Evolutionary conservation across 2,888 invertebrate species (phyloP), one percentile per base, ranked within the genome.

Genomic region (Ctenicera cuprea): DNA sequence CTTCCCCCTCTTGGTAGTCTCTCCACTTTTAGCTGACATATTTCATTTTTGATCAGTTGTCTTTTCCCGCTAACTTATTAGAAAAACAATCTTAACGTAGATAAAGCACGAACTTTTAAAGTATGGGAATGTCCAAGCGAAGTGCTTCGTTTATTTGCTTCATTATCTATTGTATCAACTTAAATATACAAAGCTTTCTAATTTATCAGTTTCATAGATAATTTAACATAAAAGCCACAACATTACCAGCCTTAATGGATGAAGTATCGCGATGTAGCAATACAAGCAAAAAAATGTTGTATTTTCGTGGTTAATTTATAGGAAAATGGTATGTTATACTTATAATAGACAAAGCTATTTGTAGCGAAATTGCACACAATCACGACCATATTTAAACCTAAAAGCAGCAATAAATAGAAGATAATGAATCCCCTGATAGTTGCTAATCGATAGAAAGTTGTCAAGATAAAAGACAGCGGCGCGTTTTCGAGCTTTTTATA

Each of bases 401-500:
- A 38, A 59, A 20, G 22, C 45, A 30, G 62, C 26, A 62, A 62
- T 62, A 22, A n/a, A 45, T n/a, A 22, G 1, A 26, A 41, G 22
- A 41, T 22, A 61, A 41, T 41, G 12, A 61, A 61, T 61, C 38
- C 30, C 38, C 59, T 33, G 59, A 62, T 62, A 62, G 45, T 26
- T 30, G 30, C n/a, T 62, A 62, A 62, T 62, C 62, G 62, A 43
- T 62, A 62, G 45, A 62, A 26, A 45, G 22, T 43, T 26, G 41
- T 26, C 30, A 62, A 62, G 62, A 62, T 62, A 62, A 62, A 45
- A 62, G 43, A 45, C 62, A 30, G 18, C 45, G 62, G 22, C 62
- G 22, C 62, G 30, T 45, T 62, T 20, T 45, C 62, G 18, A 26
- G 62, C 43, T 20, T 62, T 59, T 59, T 59, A 59, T 59, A 59